Evolutionary conservation across 2,888 invertebrate genomes (phyloP), one percentile per base, ranked within the genome.

Genomic region (Morpho helenor): DNA sequence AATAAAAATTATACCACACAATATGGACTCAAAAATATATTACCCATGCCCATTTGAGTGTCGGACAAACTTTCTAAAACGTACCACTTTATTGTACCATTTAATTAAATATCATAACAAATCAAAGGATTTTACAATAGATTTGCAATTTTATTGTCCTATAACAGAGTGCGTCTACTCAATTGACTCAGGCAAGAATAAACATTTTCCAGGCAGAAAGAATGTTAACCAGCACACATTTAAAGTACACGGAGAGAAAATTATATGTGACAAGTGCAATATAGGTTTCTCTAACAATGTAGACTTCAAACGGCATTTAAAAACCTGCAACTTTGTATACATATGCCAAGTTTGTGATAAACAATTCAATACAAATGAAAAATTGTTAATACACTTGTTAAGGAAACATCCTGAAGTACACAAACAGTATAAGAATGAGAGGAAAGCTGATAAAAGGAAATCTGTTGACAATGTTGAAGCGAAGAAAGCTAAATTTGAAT

Each of bases 141-240:
- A 80, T 0, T 65, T 87, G 4, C 81, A 91, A 48, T 95, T 91
- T 69, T 90, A 92, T 69, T 95, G 95, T 63, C 91, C 93, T 0
- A 77, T 87, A 3, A 47, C 66, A 0, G 73, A 76, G 0, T 95
- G 95, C 63, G 51, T 75, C 0, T 95, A 95, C 67, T 79, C 90
- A 60, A 71, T 80, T 0, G 67, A 80, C 4, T 76, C 82, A 0
- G 62, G 67, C 0, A 82, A 77, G n/a, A 75, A 74, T 22, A 92
- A 93, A 63, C 83, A 79, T 68, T 94, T 94, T 56, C 77, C 83
- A 0, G 88, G 82, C 1, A 73, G 93, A 0, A 93, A 93, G 67
- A 87, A 87, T 47, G 69, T 94, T 0, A 93, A 94, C 9, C 94
- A 96, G 79, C 96, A 96, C 73, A 93, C 91, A 60, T 89, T 92